These are phyloP conservation scores for Lepidothrix coronata DNA, from an alignment of 2,113 vertebrate species.

Conservation along the genomic window DNA sequence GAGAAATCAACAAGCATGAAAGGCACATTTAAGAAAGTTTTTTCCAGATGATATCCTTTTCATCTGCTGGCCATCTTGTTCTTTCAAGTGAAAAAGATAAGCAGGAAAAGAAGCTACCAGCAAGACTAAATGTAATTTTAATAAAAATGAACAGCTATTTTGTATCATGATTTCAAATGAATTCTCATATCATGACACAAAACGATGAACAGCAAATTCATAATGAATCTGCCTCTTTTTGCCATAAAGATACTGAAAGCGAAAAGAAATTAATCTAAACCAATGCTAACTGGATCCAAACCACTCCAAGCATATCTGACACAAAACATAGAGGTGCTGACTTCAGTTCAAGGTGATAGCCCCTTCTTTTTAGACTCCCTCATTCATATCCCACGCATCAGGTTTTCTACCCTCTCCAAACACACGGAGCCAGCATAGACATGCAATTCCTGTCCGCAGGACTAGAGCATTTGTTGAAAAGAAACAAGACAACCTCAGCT, in stretches of 20 bases:
- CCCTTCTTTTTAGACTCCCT: not conserved
- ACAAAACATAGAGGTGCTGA: not conserved
- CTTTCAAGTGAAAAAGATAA: not conserved
- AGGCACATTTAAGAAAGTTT: not conserved
- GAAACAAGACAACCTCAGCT: not conserved
- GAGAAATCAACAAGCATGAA: not conserved
- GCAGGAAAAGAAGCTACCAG: not conserved
- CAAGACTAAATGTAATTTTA: not conserved
- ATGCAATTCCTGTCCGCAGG: not conserved
- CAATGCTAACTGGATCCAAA: not conserved
- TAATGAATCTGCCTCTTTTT: not conserved
- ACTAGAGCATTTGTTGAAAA: not conserved
- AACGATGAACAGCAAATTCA: not conserved
- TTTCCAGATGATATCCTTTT: not conserved
- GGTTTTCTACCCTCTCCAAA: not conserved
- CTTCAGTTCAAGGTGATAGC: not conserved
- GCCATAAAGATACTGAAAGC: not conserved
- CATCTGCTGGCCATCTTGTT: not conserved
- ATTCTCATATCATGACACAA: not conserved
- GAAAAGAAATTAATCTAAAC: not conserved
- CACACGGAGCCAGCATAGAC: not conserved
- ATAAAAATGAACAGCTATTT: not conserved
- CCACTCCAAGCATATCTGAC: not conserved
- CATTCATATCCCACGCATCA: fast-evolving
- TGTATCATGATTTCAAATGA: not conserved